Base-by-base conservation (phyloP, 2,888 invertebrate species). In the Tyria jacobaeae region DNA sequence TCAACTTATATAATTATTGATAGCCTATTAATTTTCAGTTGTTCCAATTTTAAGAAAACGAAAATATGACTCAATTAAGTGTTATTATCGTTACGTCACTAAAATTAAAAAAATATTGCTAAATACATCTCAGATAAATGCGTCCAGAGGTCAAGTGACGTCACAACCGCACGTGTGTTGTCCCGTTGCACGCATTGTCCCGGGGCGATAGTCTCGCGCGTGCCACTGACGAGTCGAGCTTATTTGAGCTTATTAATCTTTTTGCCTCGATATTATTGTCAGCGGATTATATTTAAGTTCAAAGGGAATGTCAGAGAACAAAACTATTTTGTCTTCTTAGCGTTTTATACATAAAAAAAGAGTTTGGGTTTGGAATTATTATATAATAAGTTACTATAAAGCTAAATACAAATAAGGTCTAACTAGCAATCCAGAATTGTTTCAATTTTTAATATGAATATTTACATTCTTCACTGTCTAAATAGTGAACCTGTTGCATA, bases 191-290 rank as follows among this genome's bases (percentile, higher is more conserved):
- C 55, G 39, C 49, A 57, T n/a, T 50, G 62, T 51, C 70, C 70
- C 48, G 72, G 14, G 50, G 57, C 57, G 24, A 47, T 34, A 17
- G 15, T 27, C 10, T 10, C 47, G 51, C 64, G 65, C 61, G 64
- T 75, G 75, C 51, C 58, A 37, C 15, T 76, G 77, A 74, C 72
- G 52, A 73, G 70, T 73, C 76, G 62, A 65, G 66, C 56, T 57
- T 62, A 57, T 61, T 62, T 60, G 37, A 50, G 58, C 53, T 57
- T 64, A 72, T 77, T 74, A 70, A 74, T 68, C 64, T 66, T 53
- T 69, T 59, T 44, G 57, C 61, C 37, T 62, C 7, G 21, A 57
- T 60, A 72, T 44, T 44, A 44, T 64, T 51, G 51, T 48, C 59
- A 37, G 17, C 50, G 51, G 54, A 61, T 71, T 69, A 55, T 64